Percentiles rank a stretch among this genome's conserved stretches.
phyloP scores from a whole-genome alignment of 2,113 vertebrate genomes.

The Orthonyx spaldingii region DNA sequence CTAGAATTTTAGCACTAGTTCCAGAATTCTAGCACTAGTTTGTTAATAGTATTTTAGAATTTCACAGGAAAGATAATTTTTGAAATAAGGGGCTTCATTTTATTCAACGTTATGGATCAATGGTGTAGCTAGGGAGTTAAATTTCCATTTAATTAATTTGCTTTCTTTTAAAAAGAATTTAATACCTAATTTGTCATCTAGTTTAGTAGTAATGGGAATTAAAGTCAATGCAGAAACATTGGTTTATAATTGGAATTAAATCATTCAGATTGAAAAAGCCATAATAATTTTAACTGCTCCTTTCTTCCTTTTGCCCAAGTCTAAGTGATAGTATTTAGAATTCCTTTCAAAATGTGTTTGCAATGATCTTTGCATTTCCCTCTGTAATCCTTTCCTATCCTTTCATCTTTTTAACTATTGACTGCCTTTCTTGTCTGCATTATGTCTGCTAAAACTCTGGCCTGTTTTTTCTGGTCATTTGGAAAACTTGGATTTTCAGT shows the following conservation, averaged over 20 bases:
- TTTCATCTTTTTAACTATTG: not conserved
- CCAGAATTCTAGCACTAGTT: not conserved
- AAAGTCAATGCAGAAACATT: not conserved
- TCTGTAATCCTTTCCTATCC: not conserved
- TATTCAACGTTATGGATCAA: not conserved
- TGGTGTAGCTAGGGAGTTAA: not conserved
- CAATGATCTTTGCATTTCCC: not conserved
- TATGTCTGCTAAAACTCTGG: not conserved
- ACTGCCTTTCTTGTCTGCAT: not conserved
- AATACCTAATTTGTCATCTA: not conserved
- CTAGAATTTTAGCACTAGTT: not conserved
- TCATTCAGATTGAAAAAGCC: not conserved
- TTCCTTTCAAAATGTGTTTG: conserved; percentile 5
- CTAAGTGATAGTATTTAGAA: not conserved
- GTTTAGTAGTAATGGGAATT: not conserved
- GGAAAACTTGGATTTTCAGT: not conserved
- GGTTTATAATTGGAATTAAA: not conserved
- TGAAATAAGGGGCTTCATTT: not conserved
- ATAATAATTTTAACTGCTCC: not conserved
- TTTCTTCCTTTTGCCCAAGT: not conserved
- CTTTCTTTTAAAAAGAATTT: not conserved
- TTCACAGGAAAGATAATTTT: not conserved
- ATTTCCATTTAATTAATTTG: not conserved
- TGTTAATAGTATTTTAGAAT: not conserved
- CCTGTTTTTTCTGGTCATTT: not conserved